These are phyloP conservation scores for Bufotes viridis DNA, from an alignment of 2,797 vertebrate species.

Conservation along the genomic window DNA sequence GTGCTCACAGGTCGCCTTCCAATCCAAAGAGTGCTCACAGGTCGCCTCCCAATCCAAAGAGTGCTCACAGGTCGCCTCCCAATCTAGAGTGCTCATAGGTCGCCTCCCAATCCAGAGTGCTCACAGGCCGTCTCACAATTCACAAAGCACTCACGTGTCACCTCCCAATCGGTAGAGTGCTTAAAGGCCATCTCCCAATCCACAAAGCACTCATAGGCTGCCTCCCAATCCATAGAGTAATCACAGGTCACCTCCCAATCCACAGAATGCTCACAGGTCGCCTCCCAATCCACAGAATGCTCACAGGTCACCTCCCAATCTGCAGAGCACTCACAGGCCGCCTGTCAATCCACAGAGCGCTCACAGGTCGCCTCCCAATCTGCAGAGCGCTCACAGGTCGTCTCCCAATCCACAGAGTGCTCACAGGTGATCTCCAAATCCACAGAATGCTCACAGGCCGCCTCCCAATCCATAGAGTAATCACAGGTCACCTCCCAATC, in stretches of 20 bases:
- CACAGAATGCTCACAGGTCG: too few relatives aligned
- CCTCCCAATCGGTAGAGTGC: not conserved
- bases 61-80: too few relatives aligned
- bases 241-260: not conserved
- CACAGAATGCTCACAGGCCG: not conserved
- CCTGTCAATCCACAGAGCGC: not conserved
- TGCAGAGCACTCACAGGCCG: not conserved
- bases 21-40: too few relatives aligned
- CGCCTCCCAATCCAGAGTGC: too few relatives aligned
- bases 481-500: not conserved
- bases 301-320: not conserved
- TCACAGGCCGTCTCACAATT: not conserved
- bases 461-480: not conserved
- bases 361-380: not conserved
- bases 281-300: not conserved
- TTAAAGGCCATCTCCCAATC: not conserved
- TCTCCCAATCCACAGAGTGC: not conserved
- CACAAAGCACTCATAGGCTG: not conserved
- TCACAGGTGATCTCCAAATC: not conserved
- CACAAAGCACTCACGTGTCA: too few relatives aligned
- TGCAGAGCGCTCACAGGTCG: not conserved
- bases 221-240: not conserved
- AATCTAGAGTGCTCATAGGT: not conserved
- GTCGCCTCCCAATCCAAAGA: too few relatives aligned
- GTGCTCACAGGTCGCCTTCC: too few relatives aligned